Evolutionary conservation across 2,888 invertebrate species (phyloP), one percentile per base, ranked within the genome.

Genomic region (Scaptomyza parva): DNA sequence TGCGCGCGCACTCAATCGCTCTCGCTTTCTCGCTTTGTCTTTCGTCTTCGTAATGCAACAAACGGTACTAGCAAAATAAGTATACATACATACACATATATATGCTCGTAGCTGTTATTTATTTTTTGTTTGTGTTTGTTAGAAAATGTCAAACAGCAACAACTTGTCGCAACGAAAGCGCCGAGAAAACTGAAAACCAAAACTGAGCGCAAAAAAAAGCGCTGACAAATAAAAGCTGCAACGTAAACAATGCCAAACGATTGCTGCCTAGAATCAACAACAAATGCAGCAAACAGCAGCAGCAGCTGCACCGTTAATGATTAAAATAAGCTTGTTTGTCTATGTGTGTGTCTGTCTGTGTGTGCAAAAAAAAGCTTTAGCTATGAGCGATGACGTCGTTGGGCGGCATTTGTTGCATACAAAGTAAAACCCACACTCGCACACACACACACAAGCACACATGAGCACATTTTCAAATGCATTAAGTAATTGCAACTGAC

Each of bases 81-180:
- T 24, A 40, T 24, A 9, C 20, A 35, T 17, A 51, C 14, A 35
- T 24, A 2, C 22, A 28, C 9, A 30, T 37, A 7, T 24, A 24
- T 51, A 9, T 41, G 30, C 33, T 30, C 20, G 40, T 40, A 4
- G 35, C 35, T 35, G 45, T 59, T 47, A 39, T 26, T 45, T 51
- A 22, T 30, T 22, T 7, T 52, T 35, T 41, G 47, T 39, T 44
- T 28, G 35, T 39, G 22, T 20, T 28, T 39, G 40, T 57, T 47
- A 51, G 48, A 12, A 58, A 60, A 55, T 71, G 63, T 57, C 70
- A 70, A 72, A 72, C 59, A 64, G 66, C 74, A 66, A 77, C 85
- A 87, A 90, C 90, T 90, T 81, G 82, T 89, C 90, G 86, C 89
- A 89, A 86, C 89, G 89, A 79, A 78, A 82, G 90, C 89, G 83